phyloP scores from a whole-genome alignment of 2,888 invertebrate genomes.

The Fragum fragum region DNA sequence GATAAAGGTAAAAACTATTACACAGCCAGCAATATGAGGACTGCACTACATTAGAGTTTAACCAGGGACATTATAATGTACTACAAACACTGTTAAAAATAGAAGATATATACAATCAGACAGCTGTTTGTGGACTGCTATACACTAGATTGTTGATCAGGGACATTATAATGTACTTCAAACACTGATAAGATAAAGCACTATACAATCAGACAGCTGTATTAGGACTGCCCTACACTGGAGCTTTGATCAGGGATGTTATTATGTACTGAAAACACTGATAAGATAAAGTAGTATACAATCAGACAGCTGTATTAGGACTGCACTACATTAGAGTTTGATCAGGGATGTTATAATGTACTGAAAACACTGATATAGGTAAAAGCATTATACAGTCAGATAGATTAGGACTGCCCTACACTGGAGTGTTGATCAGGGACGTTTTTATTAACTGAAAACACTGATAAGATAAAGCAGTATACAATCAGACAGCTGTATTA shows the following conservation, averaged over 20 bases:
- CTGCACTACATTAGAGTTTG: conserved; percentile 68
- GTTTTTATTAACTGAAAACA: conserved; percentile 52
- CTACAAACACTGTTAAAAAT: conserved; percentile 61
- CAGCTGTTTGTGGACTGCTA: conserved; percentile 62
- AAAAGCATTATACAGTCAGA: conserved; percentile 35
- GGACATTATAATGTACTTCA: conserved; percentile 60
- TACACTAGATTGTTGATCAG: conserved; percentile 67
- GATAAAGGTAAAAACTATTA: conserved; percentile 48
- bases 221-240: conserved; percentile 68
- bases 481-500: conserved; percentile 59
- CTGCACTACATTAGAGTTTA: conserved; percentile 62
- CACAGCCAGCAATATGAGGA: conserved; percentile 56
- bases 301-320: conserved; percentile 64
- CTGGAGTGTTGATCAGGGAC: conserved; percentile 52
- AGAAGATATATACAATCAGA: conserved; percentile 29
- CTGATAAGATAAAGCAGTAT: conserved; percentile 44
- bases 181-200: conserved; percentile 33
- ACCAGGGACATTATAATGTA: conserved; percentile 57
- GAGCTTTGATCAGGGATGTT: conserved; percentile 65
- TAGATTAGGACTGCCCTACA: conserved; percentile 68
- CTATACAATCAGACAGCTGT: conserved; percentile 50
- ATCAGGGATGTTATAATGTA: conserved; percentile 60
- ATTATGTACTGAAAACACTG: conserved; percentile 53
- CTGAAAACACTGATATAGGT: conserved; percentile 58
- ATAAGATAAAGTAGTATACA: conserved; percentile 46